Base-by-base conservation (phyloP, 2,888 invertebrate genomes). In the Brenthis ino region DNA sequence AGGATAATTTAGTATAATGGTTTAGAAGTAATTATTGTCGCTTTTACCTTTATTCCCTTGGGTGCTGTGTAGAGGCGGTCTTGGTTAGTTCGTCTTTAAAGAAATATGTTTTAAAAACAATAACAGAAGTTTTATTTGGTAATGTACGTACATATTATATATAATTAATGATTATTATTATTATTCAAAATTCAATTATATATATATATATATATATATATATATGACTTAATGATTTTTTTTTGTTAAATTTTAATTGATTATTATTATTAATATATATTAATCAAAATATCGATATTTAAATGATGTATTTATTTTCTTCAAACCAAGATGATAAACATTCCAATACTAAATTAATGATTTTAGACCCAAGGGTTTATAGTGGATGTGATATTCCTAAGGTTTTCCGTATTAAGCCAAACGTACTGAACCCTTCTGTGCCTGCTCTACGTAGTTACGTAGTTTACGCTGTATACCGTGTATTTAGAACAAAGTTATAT, bases 371-470 rank as follows among this genome's bases (percentile, higher is more conserved):
- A 83, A 85, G 86, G 88, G 85, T 80, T 76, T 80, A 82, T 86
- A 88, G 86, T 91, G 82, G 85, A 86, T 91, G 91, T 92, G 91
- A 91, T 92, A 92, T 84, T 79, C 80, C 81, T 87, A 86, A 89
- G 88, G 85, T 87, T 85, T 88, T 89, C 90, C 88, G 77, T 85
- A 82, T 81, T 87, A 89, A 91, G 89, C 91, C 91, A 89, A 91
- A 90, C 85, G 92, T 92, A 93, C 92, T 93, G 92, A 93, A 88
- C 91, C 89, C 90, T 87, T 89, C 90, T 90, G 93, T 93, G 93
- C 93, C 93, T 93, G 87, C 85, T 89, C 80, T 91, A 87, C 83
- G 82, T 85, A 85, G 83, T 80, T 91, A 87, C 83, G 82, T 85
- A 85, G 83, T 80, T 82, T 78, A 83, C 77, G 86, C 86, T 85